Base-by-base conservation (phyloP, 2,888 invertebrate genomes). In the Machimus rusticus region DNA sequence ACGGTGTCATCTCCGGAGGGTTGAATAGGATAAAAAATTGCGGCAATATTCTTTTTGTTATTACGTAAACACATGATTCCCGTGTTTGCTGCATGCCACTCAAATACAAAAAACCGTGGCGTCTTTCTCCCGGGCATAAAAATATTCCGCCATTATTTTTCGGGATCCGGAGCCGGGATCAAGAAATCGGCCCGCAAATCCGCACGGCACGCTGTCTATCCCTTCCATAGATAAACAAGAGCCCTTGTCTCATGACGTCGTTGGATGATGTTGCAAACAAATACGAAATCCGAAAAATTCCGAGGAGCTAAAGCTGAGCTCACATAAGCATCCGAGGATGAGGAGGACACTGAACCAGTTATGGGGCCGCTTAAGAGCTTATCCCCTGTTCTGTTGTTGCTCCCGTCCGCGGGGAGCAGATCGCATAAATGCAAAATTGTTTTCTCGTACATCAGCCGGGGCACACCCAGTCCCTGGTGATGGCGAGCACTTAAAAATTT, bases 401-500 rank as follows among this genome's bases (percentile, higher is more conserved):
- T 82, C 37, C 57, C 28, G 37, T 66, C 19, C 55, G 5, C 12
- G 31, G 55, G 31, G 31, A 57, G 51, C 5, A 31, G 66, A 14
- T 23, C 31, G 23, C 19, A 57, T 19, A 57, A 66, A 34, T 82
- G 82, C 23, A 57, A 82, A 82, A 82, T 82, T 55, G 34, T 57
- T 82, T 82, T 82, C 19, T 39, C 57, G 66, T 57, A 55, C 23
- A 82, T 34, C 8, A 19, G 34, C 37, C 81, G 5, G 34, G 23
- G 37, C 79, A 57, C 19, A 66, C 37, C 46, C n/a, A 19, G 31
- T 82, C 57, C 28, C 37, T 16, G 14, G 39, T 19, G 66, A 66
- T 57, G 37, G 76, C 19, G 39, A 37, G 57, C 82, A 82, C 66
- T 82, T 34, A 82, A 57, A 82, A 82, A 82, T 34, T 57, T 66